These are phyloP conservation scores for Drosophila picticornis DNA, from an alignment of 2,888 invertebrate species.

Conservation along the genomic window DNA sequence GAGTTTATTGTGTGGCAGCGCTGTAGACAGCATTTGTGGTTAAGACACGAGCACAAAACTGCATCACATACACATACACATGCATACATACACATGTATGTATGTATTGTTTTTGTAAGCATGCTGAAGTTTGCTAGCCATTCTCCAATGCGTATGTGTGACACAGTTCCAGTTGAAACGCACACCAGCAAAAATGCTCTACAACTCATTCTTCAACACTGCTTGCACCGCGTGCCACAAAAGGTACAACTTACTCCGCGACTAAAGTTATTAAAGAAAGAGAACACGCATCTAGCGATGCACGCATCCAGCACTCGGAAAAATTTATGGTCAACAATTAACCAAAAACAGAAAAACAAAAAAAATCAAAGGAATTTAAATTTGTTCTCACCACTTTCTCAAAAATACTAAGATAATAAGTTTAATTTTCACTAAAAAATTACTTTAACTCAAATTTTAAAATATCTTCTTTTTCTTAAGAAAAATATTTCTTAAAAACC, in stretches of 20 bases:
- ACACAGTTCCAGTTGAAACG: conserved; percentile 49
- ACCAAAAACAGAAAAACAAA: background rate
- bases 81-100: no score
- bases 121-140: conserved; percentile 18
- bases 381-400: background rate
- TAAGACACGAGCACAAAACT: conserved; percentile 48
- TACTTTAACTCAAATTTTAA: no score
- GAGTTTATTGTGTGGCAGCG: conserved; percentile 70
- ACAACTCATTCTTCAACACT: conserved; percentile 62
- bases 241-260: conserved; percentile 37
- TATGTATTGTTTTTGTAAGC: conserved; percentile 13
- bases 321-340: background rate
- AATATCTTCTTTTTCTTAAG: no score
- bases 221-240: conserved; percentile 26
- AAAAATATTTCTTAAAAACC: no score
- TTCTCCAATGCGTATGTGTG: conserved; percentile 39
- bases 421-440: no score
- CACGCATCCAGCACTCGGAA: conserved; percentile 1
- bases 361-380: rapidly evolving
- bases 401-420: no score
- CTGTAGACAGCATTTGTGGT: conserved; percentile 66
- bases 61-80: conserved; percentile 18
- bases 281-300: conserved; percentile 24
- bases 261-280: conserved; percentile 51
- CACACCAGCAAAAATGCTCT: conserved; percentile 39